Evolutionary conservation across 2,797 vertebrate species (phyloP), one percentile per base, ranked within the genome.

Genomic region (Xenopus petersii): DNA sequence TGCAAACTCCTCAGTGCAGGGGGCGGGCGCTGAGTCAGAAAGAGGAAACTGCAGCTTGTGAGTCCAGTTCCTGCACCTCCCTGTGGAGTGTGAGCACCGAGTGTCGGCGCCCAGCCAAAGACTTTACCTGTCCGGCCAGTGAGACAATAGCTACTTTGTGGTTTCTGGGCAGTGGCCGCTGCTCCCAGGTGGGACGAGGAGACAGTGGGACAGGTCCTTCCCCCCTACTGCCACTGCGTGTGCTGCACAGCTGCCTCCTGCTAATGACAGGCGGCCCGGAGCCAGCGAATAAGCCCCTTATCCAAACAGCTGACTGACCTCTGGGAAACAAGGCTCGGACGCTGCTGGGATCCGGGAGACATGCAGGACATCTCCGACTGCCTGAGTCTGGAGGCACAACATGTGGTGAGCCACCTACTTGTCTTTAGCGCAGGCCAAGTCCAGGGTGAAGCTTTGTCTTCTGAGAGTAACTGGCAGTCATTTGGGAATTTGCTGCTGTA

Each of bases 341-440:
- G 26, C 26, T 30, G 26, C 2, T 4, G 2, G 26, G 26, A 30
- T 30, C 26, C 26, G 36, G 73, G 77, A 33, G 74, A 81, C 71
- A 70, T 86, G 79, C 84, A 80, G 76, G 81, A 48, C 58, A 82
- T 81, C n/a, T 79, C 78, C 0, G 88, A 87, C 78, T 90, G 85
- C n/a, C 81, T 88, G 65, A 90, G 86, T 51, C 85, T 77, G 0
- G 86, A 87, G 6, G 86, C 88, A 0, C 84, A 80, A 77, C 75
- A 61, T 12, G 80, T 89, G 88, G 87, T 89, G 79, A 79, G 86
- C 5, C 12, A 15, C 60, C 49, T 51, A 15, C 49, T 51, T 15
- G 49, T 12, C 15, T 4, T 2, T 2, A 15, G 49, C 3, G 49
- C 36, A 42, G 36, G 6, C 36, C 36, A 42, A 42, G 36, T 42